Conservation (phyloP, 2,113 vertebrate species). For the Polypterus senegalus region DNA sequence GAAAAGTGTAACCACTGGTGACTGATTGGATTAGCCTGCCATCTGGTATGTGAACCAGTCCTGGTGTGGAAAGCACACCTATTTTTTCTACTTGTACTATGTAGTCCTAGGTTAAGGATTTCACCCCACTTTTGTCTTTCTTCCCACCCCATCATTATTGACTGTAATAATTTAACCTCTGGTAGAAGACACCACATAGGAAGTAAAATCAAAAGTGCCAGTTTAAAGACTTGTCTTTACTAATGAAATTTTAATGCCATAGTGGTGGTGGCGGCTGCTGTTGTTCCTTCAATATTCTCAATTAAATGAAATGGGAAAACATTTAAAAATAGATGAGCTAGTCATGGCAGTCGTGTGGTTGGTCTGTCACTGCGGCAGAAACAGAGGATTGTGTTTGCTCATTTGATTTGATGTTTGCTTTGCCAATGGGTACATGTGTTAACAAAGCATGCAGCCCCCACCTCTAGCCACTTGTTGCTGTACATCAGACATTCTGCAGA, state of each 20-base stretch:
- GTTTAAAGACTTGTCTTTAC: constrained; percentile 3
- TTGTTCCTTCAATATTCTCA: constrained; percentile 20
- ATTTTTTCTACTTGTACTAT: too few relatives aligned
- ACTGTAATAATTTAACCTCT: too few relatives aligned
- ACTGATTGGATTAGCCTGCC: too few relatives aligned
- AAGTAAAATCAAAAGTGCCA: too few relatives aligned
- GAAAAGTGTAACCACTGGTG: too few relatives aligned
- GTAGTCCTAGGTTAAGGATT: too few relatives aligned
- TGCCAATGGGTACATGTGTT: not conserved
- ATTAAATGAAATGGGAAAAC: constrained; percentile 23
- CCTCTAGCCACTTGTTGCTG: not conserved
- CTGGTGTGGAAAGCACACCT: too few relatives aligned
- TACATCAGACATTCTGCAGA: too few relatives aligned
- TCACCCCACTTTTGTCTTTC: too few relatives aligned
- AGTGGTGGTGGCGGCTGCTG: constrained; percentile 21
- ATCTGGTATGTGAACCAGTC: too few relatives aligned
- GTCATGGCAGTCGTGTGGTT: constrained; percentile 3
- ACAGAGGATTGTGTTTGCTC: not conserved
- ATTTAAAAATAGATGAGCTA: constrained; percentile 32
- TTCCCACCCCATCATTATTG: too few relatives aligned
- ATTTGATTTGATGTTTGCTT: not conserved
- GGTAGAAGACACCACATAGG: too few relatives aligned
- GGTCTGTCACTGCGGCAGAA: not conserved
- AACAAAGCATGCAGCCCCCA: not conserved
- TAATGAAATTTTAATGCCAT: constrained; percentile 26